Evolutionary conservation across 1,140 invertebrate genomes (phyloP).

Genomic region (Drosophila erecta): DNA sequence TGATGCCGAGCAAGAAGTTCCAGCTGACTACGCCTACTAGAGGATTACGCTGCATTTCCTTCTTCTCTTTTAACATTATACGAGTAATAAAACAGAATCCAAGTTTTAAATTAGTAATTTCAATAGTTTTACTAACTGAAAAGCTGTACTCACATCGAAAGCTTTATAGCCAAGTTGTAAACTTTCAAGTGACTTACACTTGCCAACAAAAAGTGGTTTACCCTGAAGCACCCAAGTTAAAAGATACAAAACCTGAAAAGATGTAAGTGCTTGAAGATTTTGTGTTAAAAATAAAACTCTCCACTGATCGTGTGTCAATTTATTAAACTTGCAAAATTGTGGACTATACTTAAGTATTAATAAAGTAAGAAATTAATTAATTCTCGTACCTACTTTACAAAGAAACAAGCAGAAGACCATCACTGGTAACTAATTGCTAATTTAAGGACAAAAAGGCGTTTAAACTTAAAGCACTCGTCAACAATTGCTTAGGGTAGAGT

Average conservation of each 20-base stretch:
- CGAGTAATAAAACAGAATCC: too few species aligned
- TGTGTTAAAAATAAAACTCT: conserved; percentile 1
- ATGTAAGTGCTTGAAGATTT: too few species aligned
- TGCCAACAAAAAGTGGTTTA: neutral
- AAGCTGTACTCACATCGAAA: neutral
- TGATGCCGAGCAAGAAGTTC: neutral
- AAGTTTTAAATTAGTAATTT: neutral
- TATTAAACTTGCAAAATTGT: conserved; percentile 45
- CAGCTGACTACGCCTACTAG: neutral
- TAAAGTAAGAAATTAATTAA: conserved; percentile 35
- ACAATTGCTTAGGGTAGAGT: conserved; percentile 71
- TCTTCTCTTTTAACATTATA: too few species aligned
- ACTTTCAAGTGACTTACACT: neutral
- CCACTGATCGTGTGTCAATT: conserved; percentile 31
- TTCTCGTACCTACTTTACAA: conserved; percentile 38
- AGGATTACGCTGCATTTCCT: neutral
- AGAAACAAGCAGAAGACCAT: conserved; percentile 27
- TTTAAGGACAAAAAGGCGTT: conserved; percentile 59
- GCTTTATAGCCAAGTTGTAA: neutral
- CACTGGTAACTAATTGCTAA: conserved; percentile 43
- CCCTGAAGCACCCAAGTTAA: too few species aligned
- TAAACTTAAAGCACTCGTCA: conserved; percentile 73
- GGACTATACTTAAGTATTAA: conserved; percentile 32
- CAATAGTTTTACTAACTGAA: too few species aligned
- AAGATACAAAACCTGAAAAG: too few species aligned